Percentiles rank a stretch among this genome's conserved stretches.
Evolutionary conservation across 2,888 invertebrate genomes (phyloP).

Genomic region (Leptura quadrifasciata): DNA sequence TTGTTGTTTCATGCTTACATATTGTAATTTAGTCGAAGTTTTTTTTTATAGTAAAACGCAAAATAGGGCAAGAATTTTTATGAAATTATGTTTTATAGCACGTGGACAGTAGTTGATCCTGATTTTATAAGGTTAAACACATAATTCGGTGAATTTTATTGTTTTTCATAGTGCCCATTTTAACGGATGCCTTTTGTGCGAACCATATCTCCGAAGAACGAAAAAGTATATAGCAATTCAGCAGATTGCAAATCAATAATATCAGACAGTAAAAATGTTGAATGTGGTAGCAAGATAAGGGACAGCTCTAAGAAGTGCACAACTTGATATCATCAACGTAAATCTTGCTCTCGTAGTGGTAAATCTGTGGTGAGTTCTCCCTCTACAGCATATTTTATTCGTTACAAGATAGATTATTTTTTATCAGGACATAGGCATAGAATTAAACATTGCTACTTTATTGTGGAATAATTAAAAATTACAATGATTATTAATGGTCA

Average conservation of each 20-base stretch:
- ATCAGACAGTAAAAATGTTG: conserved; percentile 7
- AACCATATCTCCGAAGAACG: not conserved
- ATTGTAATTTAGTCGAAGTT: no score
- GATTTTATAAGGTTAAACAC: not conserved
- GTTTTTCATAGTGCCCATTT: not conserved
- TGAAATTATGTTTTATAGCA: not conserved
- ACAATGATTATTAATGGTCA: no score
- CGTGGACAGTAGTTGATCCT: not conserved
- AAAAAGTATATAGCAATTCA: conserved; percentile 4
- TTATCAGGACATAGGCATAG: no score
- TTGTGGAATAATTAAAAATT: no score
- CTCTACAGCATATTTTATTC: not conserved
- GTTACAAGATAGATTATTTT: not conserved
- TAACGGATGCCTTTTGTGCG: not conserved
- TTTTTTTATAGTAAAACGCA: not conserved
- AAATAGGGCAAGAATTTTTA: no score
- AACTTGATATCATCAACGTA: not conserved
- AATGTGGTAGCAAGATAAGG: not conserved
- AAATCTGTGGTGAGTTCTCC: not conserved
- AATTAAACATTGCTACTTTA: no score
- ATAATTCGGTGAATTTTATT: not conserved
- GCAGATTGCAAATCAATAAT: conserved; percentile 7
- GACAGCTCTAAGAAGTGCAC: conserved; percentile 1
- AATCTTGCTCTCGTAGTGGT: not conserved
- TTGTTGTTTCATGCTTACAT: no score